phyloP scores from a whole-genome alignment of 1,140 invertebrate species.

The Temnothorax longispinosus region DNA sequence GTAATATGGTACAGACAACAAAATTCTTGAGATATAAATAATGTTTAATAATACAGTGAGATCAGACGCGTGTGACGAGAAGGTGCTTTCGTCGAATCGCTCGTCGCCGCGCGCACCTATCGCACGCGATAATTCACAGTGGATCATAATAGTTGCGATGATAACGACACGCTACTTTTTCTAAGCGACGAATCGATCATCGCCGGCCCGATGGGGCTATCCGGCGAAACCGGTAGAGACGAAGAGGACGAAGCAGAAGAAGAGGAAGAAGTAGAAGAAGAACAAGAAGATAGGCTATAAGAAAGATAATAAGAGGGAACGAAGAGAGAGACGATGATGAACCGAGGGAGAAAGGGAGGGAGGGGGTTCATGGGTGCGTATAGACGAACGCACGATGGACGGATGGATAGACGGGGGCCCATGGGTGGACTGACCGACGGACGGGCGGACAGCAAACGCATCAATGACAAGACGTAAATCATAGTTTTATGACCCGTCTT shows the following conservation, averaged over 20 bases:
- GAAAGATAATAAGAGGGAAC: conserved; percentile 54
- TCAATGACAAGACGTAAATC: conserved; percentile 84
- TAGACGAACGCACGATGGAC: conserved; percentile 23
- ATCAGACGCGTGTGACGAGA: neutral
- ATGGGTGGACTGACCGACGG: conserved; percentile 47
- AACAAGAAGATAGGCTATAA: conserved; percentile 61
- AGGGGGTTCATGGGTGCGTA: conserved; percentile 42
- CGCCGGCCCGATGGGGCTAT: conserved; percentile 52
- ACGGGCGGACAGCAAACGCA: conserved; percentile 72
- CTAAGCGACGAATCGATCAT: conserved; percentile 66
- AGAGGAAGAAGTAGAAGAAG: conserved; percentile 57
- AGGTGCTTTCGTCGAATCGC: conserved; percentile 4
- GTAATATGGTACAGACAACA: no score
- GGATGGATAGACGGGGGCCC: conserved; percentile 1
- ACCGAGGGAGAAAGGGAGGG: conserved; percentile 50
- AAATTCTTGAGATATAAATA: neutral
- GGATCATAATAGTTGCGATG: conserved; percentile 40
- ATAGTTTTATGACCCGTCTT: conserved; percentile 83
- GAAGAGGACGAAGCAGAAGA: conserved; percentile 11
- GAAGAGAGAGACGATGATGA: conserved; percentile 62
- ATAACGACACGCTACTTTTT: conserved; percentile 65
- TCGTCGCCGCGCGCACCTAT: neutral
- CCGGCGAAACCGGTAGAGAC: conserved; percentile 42
- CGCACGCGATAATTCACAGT: conserved; percentile 36
- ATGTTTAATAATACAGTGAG: neutral